Evolutionary conservation across 2,888 invertebrate species (phyloP), one percentile per base, ranked within the genome.

Genomic region (Limnephilus rhombicus): DNA sequence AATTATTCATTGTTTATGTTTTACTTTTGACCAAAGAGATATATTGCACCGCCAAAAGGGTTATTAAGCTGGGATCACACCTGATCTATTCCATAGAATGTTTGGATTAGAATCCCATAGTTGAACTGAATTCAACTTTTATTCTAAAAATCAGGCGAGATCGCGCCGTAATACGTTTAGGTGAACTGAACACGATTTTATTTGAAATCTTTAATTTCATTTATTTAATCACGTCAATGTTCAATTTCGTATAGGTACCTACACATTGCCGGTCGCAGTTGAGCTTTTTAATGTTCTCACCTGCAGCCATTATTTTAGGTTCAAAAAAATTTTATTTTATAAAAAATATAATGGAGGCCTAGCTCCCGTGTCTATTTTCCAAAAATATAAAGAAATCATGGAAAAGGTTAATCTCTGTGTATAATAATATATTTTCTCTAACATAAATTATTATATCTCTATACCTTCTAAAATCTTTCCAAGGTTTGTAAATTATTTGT

Each of bases 11-110:
- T 68, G 68, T 68, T 68, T 7, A 68, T n/a, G 24, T 68, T 68
- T 68, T 68, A 68, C 68, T 68, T 68, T 68, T 68, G 68, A 68
- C 68, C 68, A 68, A 68, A 68, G 68, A 68, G 68, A 68, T 68
- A 68, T 9, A n/a, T 68, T 68, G 68, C 24, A 68, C 24, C 68
- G n/a, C 68, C 68, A 68, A 68, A 68, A 68, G 68, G 68, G 68
- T 68, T 68, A 68, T 68, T 68, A 68, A 45, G 45, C 11, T 11
- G 45, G 41, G 12, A 45, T 45, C 45, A 12, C 45, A 45, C 45
- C 45, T 45, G 45, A 45, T 45, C 11, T 45, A 45, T 45, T 45
- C 45, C 12, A 45, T 45, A 45, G 45, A 45, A 45, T 45, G 12
- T 45, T 45, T 45, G 45, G 12, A 45, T 11, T 11, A 45, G 45